Conservation (phyloP, 37 sponge, comb jelly and placozoan genomes). For the Beroe forskalii region DNA sequence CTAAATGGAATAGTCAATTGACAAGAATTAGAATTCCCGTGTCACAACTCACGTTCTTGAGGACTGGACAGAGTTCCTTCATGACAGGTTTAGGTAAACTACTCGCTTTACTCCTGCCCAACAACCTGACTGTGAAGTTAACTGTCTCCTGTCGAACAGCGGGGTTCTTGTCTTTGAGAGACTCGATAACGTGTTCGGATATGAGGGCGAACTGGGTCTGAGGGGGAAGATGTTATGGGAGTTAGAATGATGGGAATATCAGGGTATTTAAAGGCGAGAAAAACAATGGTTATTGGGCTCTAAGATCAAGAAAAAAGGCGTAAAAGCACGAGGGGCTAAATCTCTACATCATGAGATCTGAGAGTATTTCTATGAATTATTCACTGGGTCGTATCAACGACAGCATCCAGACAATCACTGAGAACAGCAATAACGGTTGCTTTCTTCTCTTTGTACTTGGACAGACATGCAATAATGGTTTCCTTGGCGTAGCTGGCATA, state of each 20-base stretch:
- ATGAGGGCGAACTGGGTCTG: conserved; percentile 76
- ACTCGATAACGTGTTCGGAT: conserved; percentile 77
- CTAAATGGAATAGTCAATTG: no score
- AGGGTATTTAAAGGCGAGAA: no score
- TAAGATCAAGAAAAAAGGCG: neutral
- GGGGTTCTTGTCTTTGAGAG: conserved; percentile 86
- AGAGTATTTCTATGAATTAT: no score
- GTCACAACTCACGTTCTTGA: conserved; percentile 71
- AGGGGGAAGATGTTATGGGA: neutral
- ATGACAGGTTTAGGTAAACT: conserved; percentile 79
- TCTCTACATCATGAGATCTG: no score
- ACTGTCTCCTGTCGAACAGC: conserved; percentile 81
- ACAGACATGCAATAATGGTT: conserved; percentile 66
- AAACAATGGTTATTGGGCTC: no score
- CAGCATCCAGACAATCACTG: conserved; percentile 84
- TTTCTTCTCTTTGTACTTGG: conserved; percentile 97
- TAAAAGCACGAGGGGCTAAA: no score
- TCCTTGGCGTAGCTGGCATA: conserved; percentile 68
- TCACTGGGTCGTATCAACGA: conserved; percentile 76
- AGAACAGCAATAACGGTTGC: conserved; percentile 79
- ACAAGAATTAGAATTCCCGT: no score
- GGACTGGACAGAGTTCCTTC: conserved; percentile 77
- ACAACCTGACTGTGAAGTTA: conserved; percentile 79
- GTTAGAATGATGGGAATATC: conserved; percentile 37
- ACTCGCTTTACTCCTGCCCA: conserved; percentile 78